Conservation (phyloP, 2,113 vertebrate species). For the Antechinus stuartii region DNA sequence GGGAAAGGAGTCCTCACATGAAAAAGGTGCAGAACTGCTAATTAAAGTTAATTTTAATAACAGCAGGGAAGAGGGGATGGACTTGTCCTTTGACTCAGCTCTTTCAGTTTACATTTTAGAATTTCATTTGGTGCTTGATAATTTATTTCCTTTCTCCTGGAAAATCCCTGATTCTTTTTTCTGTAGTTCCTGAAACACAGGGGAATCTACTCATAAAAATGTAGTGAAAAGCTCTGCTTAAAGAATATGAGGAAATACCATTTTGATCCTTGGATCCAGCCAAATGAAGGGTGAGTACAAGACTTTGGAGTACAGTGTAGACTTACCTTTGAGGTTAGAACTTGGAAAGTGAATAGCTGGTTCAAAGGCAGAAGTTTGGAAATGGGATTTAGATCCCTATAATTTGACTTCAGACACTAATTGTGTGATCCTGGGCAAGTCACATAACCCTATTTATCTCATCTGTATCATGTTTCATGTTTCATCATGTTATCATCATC, state of each 20-base stretch:
- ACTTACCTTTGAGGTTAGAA: background rate
- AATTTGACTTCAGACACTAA: background rate
- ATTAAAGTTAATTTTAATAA: constrained; percentile 71
- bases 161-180: constrained; percentile 69
- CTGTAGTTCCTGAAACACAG: constrained; percentile 54
- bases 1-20: constrained; percentile 15
- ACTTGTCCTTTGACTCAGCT: constrained; percentile 55
- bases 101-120: constrained; percentile 63
- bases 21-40: constrained; percentile 17
- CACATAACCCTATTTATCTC: no score
- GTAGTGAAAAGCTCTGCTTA: constrained; percentile 7
- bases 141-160: constrained; percentile 57
- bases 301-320: background rate
- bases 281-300: background rate
- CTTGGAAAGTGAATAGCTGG: background rate
- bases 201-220: constrained; percentile 45
- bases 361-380: background rate
- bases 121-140: constrained; percentile 66
- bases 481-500: no score
- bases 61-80: constrained; percentile 60
- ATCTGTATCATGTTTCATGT: no score
- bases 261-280: background rate
- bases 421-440: no score
- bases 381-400: background rate
- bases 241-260: constrained; percentile 27